Conservation (phyloP, 2,888 invertebrate species). For the Papilio demoleus region DNA sequence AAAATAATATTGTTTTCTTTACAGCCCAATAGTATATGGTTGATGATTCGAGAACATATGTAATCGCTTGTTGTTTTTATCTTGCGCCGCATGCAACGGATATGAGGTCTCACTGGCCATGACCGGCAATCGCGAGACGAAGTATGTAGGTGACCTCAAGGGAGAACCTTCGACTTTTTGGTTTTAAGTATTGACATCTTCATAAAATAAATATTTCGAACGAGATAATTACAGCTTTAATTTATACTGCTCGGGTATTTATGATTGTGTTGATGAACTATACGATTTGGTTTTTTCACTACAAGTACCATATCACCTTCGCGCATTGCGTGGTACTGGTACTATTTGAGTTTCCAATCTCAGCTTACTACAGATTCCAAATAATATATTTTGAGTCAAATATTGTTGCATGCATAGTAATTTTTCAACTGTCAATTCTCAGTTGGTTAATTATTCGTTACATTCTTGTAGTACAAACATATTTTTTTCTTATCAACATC, state of each 20-base stretch:
- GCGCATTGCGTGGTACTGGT: too few species aligned
- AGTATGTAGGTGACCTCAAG: slow-evolving; percentile 79
- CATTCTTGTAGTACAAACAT: neutral
- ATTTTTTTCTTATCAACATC: neutral
- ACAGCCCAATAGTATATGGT: neutral
- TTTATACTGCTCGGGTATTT: too few species aligned
- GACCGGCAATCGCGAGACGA: slow-evolving; percentile 69
- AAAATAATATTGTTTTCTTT: too few species aligned
- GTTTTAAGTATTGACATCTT: slow-evolving; percentile 67
- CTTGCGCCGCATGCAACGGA: slow-evolving; percentile 53
- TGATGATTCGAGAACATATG: neutral
- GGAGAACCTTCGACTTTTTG: slow-evolving; percentile 71
- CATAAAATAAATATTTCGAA: slow-evolving; percentile 51
- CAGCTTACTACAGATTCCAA: neutral
- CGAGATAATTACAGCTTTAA: neutral
- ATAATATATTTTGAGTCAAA: neutral
- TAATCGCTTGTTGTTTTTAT: slow-evolving; percentile 48
- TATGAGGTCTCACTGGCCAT: slow-evolving; percentile 72
- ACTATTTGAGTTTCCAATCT: neutral
- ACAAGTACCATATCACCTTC: too few species aligned
- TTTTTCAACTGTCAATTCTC: neutral
- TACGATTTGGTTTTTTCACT: too few species aligned
- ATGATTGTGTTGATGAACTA: too few species aligned
- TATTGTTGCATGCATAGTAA: too few species aligned
- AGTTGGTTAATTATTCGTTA: neutral